Percentiles rank a stretch among this genome's conserved stretches.
Evolutionary conservation across 35 echinoderm and acorn worm genomes (phyloP).

Genomic region (Ptychodera flava): DNA sequence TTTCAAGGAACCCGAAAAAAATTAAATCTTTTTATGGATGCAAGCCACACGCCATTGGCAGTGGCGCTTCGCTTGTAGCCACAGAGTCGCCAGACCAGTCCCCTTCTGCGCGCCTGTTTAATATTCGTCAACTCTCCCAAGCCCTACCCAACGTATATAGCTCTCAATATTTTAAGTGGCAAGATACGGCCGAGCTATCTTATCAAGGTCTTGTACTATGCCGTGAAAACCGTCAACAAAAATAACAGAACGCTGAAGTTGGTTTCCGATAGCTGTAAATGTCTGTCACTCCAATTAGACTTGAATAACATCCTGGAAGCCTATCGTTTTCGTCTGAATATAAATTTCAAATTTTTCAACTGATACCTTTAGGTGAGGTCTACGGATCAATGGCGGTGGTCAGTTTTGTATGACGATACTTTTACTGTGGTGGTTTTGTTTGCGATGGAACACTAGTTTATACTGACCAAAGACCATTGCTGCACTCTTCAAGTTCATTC

Average conservation of each 20-base stretch:
- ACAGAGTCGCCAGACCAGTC: background rate
- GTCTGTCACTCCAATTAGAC: too few species aligned
- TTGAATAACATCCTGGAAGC: too few species aligned
- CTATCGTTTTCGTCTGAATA: too few species aligned
- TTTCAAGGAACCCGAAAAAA: background rate
- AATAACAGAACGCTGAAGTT: background rate
- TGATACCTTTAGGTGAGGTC: too few species aligned
- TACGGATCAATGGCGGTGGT: too few species aligned
- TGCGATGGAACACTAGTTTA: too few species aligned
- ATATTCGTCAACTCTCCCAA: background rate
- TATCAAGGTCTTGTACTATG: background rate
- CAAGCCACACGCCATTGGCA: background rate
- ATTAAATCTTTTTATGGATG: background rate
- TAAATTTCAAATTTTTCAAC: too few species aligned
- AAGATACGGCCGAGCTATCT: background rate
- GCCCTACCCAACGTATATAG: background rate
- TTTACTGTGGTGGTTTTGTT: too few species aligned
- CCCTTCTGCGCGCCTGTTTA: background rate
- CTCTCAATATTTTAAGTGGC: slow-evolving; percentile 1
- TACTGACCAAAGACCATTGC: too few species aligned
- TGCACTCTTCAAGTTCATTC: too few species aligned
- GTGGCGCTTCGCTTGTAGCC: background rate
- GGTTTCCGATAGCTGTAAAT: background rate
- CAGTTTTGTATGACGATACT: too few species aligned
- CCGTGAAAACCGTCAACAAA: background rate